phyloP scores from a whole-genome alignment of 2,888 invertebrate species.

The Spilarctia lutea region DNA sequence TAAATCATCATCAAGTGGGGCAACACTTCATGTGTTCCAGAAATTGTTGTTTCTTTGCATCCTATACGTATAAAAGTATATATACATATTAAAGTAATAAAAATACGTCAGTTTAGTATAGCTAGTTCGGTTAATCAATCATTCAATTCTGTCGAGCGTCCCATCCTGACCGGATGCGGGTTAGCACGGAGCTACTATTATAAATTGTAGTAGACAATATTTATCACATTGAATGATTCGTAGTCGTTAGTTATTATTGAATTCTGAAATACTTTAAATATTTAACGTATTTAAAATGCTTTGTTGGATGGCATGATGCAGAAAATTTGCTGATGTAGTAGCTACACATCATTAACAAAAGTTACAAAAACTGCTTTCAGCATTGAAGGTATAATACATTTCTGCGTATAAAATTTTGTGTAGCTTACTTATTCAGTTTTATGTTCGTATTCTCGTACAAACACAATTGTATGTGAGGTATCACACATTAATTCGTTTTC shows the following conservation, averaged over 20 bases:
- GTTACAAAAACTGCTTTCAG: too few species aligned
- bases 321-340: background rate
- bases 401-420: too few species aligned
- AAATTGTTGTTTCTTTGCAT: too few species aligned
- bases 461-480: too few species aligned
- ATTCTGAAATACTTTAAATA: background rate
- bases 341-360: too few species aligned
- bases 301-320: background rate
- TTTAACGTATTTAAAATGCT: background rate
- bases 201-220: slow-evolving; percentile 13
- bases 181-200: slow-evolving; percentile 26
- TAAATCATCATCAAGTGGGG: too few species aligned
- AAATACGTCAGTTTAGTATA: slow-evolving; percentile 1
- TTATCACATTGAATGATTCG: background rate
- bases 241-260: background rate
- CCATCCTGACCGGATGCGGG: slow-evolving; percentile 41
- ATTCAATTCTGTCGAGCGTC: slow-evolving; percentile 40
- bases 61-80: too few species aligned
- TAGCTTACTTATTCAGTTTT: too few species aligned
- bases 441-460: too few species aligned
- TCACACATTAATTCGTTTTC: too few species aligned
- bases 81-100: background rate
- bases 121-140: slow-evolving; percentile 46
- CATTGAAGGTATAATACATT: too few species aligned
- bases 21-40: too few species aligned